Conservation (phyloP, 2,113 vertebrate species). For the Ovis canadensis region DNA sequence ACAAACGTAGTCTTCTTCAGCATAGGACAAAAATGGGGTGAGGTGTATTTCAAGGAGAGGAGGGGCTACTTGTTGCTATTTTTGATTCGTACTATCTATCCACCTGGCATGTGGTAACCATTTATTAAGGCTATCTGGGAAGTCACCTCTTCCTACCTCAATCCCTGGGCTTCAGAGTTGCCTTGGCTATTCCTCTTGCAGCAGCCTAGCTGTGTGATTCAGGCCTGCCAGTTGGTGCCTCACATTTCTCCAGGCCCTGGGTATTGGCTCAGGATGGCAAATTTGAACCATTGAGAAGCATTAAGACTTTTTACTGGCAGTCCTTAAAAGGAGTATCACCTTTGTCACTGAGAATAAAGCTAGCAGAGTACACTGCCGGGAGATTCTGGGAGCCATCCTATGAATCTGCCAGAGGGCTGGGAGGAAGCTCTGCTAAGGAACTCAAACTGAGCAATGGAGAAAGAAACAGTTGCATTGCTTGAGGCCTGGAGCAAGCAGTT, state of each 20-base stretch:
- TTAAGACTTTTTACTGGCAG: neutral
- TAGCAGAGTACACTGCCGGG: neutral
- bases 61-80: neutral
- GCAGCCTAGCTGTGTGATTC: neutral
- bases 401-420: neutral
- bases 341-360: neutral
- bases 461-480: neutral
- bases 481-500: neutral
- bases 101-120: neutral
- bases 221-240: neutral
- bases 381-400: neutral
- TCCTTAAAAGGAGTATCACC: neutral
- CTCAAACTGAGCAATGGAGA: neutral
- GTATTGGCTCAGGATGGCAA: neutral
- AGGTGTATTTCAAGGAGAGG: neutral
- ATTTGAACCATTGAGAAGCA: neutral
- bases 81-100: neutral
- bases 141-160: neutral
- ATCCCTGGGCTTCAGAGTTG: neutral
- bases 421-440: neutral
- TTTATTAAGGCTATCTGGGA: neutral
- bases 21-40: neutral
- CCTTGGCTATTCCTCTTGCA: neutral
- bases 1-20: neutral
- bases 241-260: neutral